Percentiles rank a stretch among this genome's conserved stretches.
These are phyloP conservation scores for Rhodophaea formosa DNA, from an alignment of 2,888 invertebrate genomes.

Conservation along the genomic window DNA sequence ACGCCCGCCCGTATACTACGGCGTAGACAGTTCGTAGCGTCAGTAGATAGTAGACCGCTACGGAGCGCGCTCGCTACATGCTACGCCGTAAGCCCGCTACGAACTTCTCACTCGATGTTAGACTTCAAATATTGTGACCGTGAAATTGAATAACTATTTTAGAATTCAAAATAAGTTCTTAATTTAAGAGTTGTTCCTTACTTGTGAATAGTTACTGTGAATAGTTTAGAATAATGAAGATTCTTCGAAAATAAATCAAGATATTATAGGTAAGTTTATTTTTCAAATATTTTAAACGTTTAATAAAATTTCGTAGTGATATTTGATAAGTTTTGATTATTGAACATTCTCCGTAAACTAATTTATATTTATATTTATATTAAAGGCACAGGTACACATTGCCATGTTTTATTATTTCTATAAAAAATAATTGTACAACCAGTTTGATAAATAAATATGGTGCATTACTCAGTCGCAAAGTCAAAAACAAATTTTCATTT, in stretches of 20 bases:
- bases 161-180: background rate
- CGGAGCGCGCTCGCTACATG: constrained; percentile 52
- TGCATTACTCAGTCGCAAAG: background rate
- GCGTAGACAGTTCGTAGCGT: constrained; percentile 56
- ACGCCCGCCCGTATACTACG: constrained; percentile 36
- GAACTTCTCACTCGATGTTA: constrained; percentile 32
- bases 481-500: background rate
- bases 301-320: too few relatives aligned
- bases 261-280: background rate
- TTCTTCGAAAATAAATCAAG: too few relatives aligned
- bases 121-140: constrained; percentile 6
- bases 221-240: background rate
- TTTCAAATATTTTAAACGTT: too few relatives aligned
- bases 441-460: too few relatives aligned
- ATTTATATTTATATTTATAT: too few relatives aligned
- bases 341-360: too few relatives aligned
- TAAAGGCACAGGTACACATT: too few relatives aligned
- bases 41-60: constrained; percentile 61
- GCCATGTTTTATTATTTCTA: too few relatives aligned
- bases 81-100: constrained; percentile 33
- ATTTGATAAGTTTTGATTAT: too few relatives aligned
- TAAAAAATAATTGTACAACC: too few relatives aligned
- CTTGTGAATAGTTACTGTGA: background rate
- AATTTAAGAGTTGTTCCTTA: background rate
- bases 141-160: background rate